Evolutionary conservation across 2,797 vertebrate genomes (phyloP).

Genomic region (Clamator glandarius): DNA sequence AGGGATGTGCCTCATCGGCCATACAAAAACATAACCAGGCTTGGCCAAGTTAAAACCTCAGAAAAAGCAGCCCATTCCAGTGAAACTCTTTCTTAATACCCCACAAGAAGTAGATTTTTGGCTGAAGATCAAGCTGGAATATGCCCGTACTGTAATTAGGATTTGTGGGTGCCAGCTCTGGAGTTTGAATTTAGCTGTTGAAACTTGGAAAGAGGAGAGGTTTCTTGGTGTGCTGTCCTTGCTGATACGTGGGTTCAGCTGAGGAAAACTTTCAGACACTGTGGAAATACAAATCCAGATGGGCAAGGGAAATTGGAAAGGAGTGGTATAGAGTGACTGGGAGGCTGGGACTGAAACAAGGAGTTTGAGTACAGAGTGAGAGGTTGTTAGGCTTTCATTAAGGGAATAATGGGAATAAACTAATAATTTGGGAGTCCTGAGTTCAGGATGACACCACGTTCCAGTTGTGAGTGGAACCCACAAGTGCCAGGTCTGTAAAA

Average conservation of each 20-base stretch:
- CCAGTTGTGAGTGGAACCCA: neutral
- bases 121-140: too few relatives aligned
- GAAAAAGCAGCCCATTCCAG: neutral
- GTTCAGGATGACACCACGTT: neutral
- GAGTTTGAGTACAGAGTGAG: neutral
- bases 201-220: neutral
- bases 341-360: neutral
- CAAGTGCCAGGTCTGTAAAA: neutral
- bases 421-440: neutral
- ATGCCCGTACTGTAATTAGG: too few relatives aligned
- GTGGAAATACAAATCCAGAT: neutral
- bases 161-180: neutral
- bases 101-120: too few relatives aligned
- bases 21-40: neutral
- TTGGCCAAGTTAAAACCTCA: neutral
- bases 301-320: neutral
- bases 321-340: neutral
- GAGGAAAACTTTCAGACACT: neutral
- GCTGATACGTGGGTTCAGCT: neutral
- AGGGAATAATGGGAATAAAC: neutral
- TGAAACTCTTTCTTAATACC: neutral
- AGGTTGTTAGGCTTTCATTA: neutral
- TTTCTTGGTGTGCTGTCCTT: neutral
- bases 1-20: neutral
- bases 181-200: neutral